phyloP scores from a whole-genome alignment of 1,140 invertebrate genomes.

The Phortica variegata region DNA sequence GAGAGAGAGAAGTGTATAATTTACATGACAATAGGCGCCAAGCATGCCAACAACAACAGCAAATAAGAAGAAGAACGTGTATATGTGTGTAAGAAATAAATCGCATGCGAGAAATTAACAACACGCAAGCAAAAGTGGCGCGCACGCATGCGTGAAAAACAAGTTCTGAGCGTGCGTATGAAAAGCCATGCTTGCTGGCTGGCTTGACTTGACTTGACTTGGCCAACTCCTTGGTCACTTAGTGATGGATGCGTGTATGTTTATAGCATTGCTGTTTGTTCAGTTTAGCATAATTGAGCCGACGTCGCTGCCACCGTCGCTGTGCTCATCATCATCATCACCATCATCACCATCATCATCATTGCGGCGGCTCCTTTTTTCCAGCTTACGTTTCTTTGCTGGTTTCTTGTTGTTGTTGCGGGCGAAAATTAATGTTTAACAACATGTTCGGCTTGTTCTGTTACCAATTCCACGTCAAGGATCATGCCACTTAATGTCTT shows the following conservation, averaged over 20 bases:
- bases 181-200: conserved; percentile 38
- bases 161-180: conserved; percentile 8
- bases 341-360: no score
- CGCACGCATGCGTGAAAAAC: conserved; percentile 1
- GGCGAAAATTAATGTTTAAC: conserved; percentile 49
- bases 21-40: conserved; percentile 55
- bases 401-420: conserved; percentile 4
- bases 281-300: conserved; percentile 52
- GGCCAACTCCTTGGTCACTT: not conserved
- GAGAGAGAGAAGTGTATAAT: conserved; percentile 52
- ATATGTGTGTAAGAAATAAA: conserved; percentile 13
- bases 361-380: no score
- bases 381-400: not conserved
- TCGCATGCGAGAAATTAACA: conserved; percentile 16
- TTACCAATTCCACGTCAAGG: conserved; percentile 1
- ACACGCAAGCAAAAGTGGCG: no score
- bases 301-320: conserved; percentile 15
- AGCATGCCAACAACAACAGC: no score
- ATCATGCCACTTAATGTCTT: conserved; percentile 26
- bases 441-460: conserved; percentile 28
- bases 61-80: conserved; percentile 7
- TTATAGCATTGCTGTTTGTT: conserved; percentile 54
- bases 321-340: no score
- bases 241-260: conserved; percentile 53
- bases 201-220: not conserved